A percentile compares a stretch with the other conserved stretches of the same genome.
Conservation (phyloP, 2,888 invertebrate genomes). For the Calliopum simillimum region DNA sequence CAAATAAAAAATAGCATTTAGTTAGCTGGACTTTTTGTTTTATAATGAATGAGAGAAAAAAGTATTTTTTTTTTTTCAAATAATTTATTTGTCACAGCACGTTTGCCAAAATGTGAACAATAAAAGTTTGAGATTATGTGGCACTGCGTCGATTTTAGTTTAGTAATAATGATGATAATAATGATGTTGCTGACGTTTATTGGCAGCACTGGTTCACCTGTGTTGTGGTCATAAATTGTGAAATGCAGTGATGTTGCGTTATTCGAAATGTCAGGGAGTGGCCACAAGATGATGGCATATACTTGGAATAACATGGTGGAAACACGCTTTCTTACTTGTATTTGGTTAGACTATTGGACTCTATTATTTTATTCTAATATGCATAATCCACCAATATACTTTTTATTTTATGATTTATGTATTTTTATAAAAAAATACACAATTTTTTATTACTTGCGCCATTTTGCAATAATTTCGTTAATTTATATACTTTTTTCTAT, state of each 20-base stretch:
- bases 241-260: too few relatives aligned
- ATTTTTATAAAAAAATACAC: conserved; percentile 3
- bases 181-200: too few relatives aligned
- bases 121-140: too few relatives aligned
- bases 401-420: conserved; percentile 40
- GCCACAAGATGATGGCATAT: too few relatives aligned
- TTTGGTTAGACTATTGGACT: conserved; percentile 24
- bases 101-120: conserved; percentile 25
- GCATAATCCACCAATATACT: conserved; percentile 18
- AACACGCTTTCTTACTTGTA: too few relatives aligned
- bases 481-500: conserved; percentile 4
- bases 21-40: conserved; percentile 1
- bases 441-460: background rate
- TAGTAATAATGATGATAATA: too few relatives aligned
- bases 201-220: too few relatives aligned
- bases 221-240: too few relatives aligned
- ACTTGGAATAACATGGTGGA: too few relatives aligned
- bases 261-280: too few relatives aligned
- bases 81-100: conserved; percentile 28
- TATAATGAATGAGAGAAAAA: too few relatives aligned
- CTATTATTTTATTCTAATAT: conserved; percentile 7
- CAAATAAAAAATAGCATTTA: conserved; percentile 31
- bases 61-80: conserved; percentile 2
- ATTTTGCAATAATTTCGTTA: background rate
- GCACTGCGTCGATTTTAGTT: too few relatives aligned